phyloP scores from a whole-genome alignment of 2,888 invertebrate species.

The Tetanocera ferruginea region DNA sequence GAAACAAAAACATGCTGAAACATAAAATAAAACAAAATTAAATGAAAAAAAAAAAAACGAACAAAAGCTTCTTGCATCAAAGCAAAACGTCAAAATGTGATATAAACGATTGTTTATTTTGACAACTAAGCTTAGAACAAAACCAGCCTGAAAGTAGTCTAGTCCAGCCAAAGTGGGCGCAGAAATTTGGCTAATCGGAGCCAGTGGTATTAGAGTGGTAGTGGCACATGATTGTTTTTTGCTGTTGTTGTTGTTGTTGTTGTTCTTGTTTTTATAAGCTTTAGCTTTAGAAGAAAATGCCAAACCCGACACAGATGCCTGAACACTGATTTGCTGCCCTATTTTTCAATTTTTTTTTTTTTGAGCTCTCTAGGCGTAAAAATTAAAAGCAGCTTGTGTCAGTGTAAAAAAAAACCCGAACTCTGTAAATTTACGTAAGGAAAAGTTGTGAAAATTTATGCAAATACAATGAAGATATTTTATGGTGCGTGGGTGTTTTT shows the following conservation, averaged over 20 bases:
- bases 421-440: not conserved
- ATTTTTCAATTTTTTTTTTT: not conserved
- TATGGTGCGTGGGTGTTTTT: not conserved
- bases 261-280: not conserved
- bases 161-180: not conserved
- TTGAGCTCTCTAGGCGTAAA: constrained; percentile 1
- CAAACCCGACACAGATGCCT: not conserved
- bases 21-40: not conserved
- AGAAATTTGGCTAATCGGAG: not conserved
- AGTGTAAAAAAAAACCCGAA: not conserved
- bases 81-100: not conserved
- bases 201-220: not conserved
- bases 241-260: not conserved
- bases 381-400: not conserved
- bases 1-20: not conserved
- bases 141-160: not conserved
- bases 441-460: not conserved
- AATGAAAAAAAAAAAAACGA: not conserved
- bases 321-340: not conserved
- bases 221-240: not conserved
- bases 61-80: not conserved
- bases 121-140: not conserved
- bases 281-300: not conserved
- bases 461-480: not conserved
- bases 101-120: constrained; percentile 7